Evolutionary conservation across 2,113 vertebrate genomes (phyloP), one percentile per base, ranked within the genome.

Genomic region (Hippocampus barbouri): DNA sequence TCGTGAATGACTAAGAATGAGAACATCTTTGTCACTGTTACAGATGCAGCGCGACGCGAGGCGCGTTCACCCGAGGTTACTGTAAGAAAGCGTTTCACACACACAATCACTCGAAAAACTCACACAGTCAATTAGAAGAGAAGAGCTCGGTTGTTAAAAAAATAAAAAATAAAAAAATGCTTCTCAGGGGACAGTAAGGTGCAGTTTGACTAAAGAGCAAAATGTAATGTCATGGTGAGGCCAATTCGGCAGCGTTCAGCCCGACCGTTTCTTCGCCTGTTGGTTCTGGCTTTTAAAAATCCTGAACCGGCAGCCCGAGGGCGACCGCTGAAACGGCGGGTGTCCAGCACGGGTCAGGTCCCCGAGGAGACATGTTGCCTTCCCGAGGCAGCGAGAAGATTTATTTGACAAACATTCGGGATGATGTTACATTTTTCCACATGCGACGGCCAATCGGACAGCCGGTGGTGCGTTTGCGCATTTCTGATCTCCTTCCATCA

Each of bases 401-500:
- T 61, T 30, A 34, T 61, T 34, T 34, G 12, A 9, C 16, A 34
- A 61, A 34, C 59, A 61, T 61, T 61, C 59, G 8, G 59, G 27
- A 61, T 61, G 4, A 30, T 8, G 30, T 61, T 61, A 61, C 59
- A 18, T 34, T 34, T 61, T 34, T 59, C 23, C 23, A 27, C 56
- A 51, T 21, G 49, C 18, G 49, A 51, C 49, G 16, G 15, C 49
- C 23, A 10, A 59, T 59, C 23, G 14, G 56, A 59, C n/a, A 27
- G 56, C 23, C 9, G 23, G 10, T 14, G n/a, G 56, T 12, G 10
- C 11, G 12, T 70, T 30, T 51, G 7, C 47, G 67, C 71, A 47
- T 77, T 73, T 89, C 80, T 84, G 73, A 87, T 88, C 74, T 77
- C 60, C 76, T 74, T 5, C 67, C 54, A 6, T 78, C 66, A 76